Evolutionary conservation across 2,888 invertebrate species (phyloP), one percentile per base, ranked within the genome.

Genomic region (Tanypteryx hageni): DNA sequence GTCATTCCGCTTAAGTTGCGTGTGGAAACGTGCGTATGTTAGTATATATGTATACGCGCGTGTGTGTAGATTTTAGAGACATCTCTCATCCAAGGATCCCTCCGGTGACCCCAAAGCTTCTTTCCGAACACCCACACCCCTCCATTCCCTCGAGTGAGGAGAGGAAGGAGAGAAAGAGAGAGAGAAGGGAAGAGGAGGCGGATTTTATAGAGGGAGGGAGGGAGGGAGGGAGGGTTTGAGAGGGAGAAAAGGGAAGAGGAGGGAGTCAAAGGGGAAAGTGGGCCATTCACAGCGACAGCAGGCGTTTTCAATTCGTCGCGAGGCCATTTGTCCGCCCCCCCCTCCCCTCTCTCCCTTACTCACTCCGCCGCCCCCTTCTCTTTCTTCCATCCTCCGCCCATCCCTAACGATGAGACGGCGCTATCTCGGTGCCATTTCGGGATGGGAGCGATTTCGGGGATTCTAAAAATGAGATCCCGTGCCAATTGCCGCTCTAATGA

Each of bases 191-290:
- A 44, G 44, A 44, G 5, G 44, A 44, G 44, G 44, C 44, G 44
- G 44, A 44, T 1, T 44, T 5, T 44, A n/a, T n/a, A n/a, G 1
- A 44, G 44, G 5, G 44, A 44, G 44, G 44, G 44, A 44, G 44
- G 44, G 44, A 44, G 44, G 44, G 44, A 44, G 5, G 44, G 44
- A 44, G 44, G 44, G 44, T 1, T 1, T 44, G 44, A 44, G 44
- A 44, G 44, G 44, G 44, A 44, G 44, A 44, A 44, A 44, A 44
- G 44, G 44, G 44, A 44, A 27, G 76, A 76, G 14, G 27, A 76
- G 68, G 68, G 68, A 68, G 68, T 68, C 68, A 68, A 76, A 76
- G 76, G 76, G 76, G 76, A 76, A 76, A 76, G 76, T 76, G 76
- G 76, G 76, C 76, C 76, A 76, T 27, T 13, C 76, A 27, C 76